These are phyloP conservation scores for Thumatha senex DNA, from an alignment of 2,888 invertebrate genomes.

Conservation along the genomic window DNA sequence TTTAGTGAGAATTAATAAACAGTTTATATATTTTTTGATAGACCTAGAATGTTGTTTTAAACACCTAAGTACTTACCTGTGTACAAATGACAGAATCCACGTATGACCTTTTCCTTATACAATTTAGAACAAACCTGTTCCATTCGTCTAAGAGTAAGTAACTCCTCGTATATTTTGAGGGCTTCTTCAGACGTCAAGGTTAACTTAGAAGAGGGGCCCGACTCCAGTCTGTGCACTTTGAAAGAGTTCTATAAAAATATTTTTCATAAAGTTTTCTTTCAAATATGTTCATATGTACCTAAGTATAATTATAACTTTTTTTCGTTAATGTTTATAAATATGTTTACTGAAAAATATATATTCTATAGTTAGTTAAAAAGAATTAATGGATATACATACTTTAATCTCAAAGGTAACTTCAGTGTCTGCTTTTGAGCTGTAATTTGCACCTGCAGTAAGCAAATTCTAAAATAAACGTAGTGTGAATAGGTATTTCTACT, in stretches of 20 bases:
- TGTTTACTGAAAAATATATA: too few relatives aligned
- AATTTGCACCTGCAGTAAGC: not conserved
- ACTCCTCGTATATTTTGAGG: conserved; percentile 88
- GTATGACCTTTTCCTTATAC: conserved; percentile 97
- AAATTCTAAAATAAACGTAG: not conserved
- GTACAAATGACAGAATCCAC: conserved; percentile 99
- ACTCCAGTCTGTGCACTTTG: conserved; percentile 94
- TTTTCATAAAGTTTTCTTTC: not conserved
- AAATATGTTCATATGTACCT: too few relatives aligned
- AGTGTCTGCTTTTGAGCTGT: not conserved
- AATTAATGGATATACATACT: not conserved
- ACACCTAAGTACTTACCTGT: conserved; percentile 74
- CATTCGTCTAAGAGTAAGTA: conserved; percentile 94
- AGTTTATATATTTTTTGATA: too few relatives aligned
- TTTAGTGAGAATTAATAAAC: too few relatives aligned
- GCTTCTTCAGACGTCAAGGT: conserved; percentile 93
- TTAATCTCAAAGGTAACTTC: conserved; percentile 3
- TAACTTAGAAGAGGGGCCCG: conserved; percentile 89
- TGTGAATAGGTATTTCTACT: not conserved
- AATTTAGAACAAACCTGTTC: conserved; percentile 97
- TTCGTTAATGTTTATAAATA: too few relatives aligned
- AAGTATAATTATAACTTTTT: too few relatives aligned
- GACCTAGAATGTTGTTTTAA: too few relatives aligned
- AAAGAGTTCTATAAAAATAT: conserved; percentile 79
- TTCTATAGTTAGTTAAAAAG: too few relatives aligned